Evolutionary conservation across 2,888 invertebrate species (phyloP).

Genomic region (Drosophila aldrichi): DNA sequence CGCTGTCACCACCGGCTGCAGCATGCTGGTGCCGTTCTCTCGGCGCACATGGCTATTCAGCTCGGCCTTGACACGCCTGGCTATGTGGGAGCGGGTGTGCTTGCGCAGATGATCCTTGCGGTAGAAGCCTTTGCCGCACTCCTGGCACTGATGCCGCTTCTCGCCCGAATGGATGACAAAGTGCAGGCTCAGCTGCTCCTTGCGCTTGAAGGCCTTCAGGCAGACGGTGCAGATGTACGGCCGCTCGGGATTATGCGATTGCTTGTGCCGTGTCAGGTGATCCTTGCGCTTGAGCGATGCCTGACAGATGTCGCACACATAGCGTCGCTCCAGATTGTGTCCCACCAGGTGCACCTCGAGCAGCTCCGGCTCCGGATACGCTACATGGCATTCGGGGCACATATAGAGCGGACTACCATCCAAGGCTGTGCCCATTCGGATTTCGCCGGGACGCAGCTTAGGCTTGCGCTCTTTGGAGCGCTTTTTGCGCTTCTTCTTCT

Average conservation of each 20-base stretch:
- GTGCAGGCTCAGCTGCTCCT: slow-evolving; percentile 94
- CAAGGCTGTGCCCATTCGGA: slow-evolving; percentile 91
- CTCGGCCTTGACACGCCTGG: slow-evolving; percentile 92
- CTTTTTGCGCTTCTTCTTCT: slow-evolving; percentile 94
- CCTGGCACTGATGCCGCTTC: slow-evolving; percentile 93
- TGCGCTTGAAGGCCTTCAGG: slow-evolving; percentile 94
- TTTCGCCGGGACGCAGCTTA: slow-evolving; percentile 93
- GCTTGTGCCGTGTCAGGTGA: slow-evolving; percentile 94
- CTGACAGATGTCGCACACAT: slow-evolving; percentile 95
- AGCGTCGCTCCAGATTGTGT: slow-evolving; percentile 93
- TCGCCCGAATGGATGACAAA: slow-evolving; percentile 95
- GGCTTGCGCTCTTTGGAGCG: slow-evolving; percentile 90
- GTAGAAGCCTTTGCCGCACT: slow-evolving; percentile 95
- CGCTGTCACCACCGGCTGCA: slow-evolving; percentile 83
- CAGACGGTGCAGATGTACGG: slow-evolving; percentile 95
- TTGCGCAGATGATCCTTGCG: slow-evolving; percentile 94
- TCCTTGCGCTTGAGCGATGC: slow-evolving; percentile 95
- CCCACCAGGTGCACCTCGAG: slow-evolving; percentile 93
- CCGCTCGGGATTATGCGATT: slow-evolving; percentile 94
- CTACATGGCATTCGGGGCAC: slow-evolving; percentile 95
- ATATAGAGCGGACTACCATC: slow-evolving; percentile 94
- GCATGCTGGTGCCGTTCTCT: slow-evolving; percentile 84
- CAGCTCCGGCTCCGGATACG: slow-evolving; percentile 93
- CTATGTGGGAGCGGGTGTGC: slow-evolving; percentile 93
- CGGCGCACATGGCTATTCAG: slow-evolving; percentile 84